phyloP scores from a whole-genome alignment of 2,888 invertebrate genomes.

The Spisula subtruncata region DNA sequence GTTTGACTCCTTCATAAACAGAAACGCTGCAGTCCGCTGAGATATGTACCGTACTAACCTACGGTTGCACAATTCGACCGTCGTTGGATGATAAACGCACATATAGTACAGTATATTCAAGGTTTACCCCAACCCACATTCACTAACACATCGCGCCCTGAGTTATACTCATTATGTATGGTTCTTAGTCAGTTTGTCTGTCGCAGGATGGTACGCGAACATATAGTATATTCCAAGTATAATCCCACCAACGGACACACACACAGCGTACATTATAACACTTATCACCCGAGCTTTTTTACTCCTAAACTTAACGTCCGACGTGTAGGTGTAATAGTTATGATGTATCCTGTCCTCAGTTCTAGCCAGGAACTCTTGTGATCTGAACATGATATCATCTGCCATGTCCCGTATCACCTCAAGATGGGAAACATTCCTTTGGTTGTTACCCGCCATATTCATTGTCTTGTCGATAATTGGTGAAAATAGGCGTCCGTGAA shows the following conservation, averaged over 20 bases:
- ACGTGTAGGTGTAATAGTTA: not conserved
- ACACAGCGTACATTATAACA: conserved; percentile 33
- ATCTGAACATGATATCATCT: conserved; percentile 55
- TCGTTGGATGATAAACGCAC: too few species aligned
- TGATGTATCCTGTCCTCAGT: conserved; percentile 28
- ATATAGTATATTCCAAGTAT: conserved; percentile 26
- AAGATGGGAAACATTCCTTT: conserved; percentile 19
- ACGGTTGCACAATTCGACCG: too few species aligned
- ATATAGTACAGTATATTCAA: too few species aligned
- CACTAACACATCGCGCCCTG: too few species aligned
- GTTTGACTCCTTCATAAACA: too few species aligned
- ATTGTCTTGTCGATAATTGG: not conserved
- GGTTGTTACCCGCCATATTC: not conserved
- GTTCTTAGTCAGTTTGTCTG: not conserved
- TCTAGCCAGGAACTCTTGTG: conserved; percentile 55
- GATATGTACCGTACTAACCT: too few species aligned
- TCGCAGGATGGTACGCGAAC: conserved; percentile 26
- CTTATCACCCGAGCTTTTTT: conserved; percentile 16
- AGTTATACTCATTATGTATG: too few species aligned
- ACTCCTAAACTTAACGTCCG: conserved; percentile 15
- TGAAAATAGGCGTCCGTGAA: too few species aligned
- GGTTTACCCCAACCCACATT: too few species aligned
- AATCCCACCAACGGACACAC: conserved; percentile 16
- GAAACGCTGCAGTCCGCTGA: too few species aligned
- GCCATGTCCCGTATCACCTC: conserved; percentile 58